A percentile compares a stretch with the other conserved stretches of the same genome.
Evolutionary conservation across 2,113 vertebrate genomes (phyloP).

Genomic region (Nannospalax galili): DNA sequence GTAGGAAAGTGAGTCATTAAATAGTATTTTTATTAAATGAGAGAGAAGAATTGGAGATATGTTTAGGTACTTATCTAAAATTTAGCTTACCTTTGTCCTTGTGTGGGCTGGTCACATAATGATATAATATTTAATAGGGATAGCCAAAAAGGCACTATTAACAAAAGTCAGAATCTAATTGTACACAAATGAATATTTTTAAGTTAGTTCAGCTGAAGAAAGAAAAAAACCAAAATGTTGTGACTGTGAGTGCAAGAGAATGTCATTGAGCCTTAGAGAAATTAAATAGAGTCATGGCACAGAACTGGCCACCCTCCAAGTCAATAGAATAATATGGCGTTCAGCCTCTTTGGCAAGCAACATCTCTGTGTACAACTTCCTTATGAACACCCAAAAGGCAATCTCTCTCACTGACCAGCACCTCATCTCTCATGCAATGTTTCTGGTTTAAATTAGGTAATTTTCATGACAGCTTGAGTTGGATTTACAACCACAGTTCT

Average conservation of each 20-base stretch:
- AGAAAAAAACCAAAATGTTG: not conserved
- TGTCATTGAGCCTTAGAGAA: not conserved
- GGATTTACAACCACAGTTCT: not conserved
- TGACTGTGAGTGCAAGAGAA: not conserved
- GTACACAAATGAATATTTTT: not conserved
- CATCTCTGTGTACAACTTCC: not conserved
- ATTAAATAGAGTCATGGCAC: not conserved
- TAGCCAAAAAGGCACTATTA: not conserved
- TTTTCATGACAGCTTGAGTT: not conserved
- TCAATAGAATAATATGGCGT: not conserved
- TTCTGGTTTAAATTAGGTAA: not conserved
- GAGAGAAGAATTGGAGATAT: not conserved
- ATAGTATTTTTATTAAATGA: slow-evolving; percentile 31
- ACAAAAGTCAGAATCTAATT: not conserved
- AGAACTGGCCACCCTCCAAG: not conserved
- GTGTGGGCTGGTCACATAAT: not conserved
- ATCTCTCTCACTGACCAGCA: not conserved
- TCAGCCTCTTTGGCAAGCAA: not conserved
- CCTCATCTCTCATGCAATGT: not conserved
- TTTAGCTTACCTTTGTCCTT: not conserved
- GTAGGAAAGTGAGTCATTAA: not conserved
- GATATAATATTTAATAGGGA: not conserved
- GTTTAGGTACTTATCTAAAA: slow-evolving; percentile 10
- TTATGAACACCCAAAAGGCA: not conserved
- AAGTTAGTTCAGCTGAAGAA: slow-evolving; percentile 34